Evolutionary conservation across 2,797 vertebrate species (phyloP).

Genomic region (Siniperca undulata): DNA sequence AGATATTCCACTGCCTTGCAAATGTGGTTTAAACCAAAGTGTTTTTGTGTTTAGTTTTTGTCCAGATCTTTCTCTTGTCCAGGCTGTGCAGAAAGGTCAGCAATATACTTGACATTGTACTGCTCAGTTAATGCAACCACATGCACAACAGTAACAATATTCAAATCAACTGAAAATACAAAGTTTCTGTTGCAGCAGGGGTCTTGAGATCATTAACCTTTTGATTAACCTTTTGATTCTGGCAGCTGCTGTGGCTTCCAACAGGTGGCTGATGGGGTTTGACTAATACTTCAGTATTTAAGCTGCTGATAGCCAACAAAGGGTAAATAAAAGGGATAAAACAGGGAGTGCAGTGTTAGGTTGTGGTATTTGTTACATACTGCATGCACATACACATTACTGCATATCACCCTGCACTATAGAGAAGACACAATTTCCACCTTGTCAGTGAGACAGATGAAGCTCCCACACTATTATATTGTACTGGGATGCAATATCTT

Average conservation of each 20-base stretch:
- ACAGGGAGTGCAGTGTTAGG: not conserved
- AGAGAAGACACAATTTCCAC: not conserved
- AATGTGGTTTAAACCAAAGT: not conserved
- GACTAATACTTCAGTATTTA: constrained; percentile 26
- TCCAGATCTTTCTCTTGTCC: not conserved
- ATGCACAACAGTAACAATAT: constrained; percentile 33
- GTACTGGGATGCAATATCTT: not conserved
- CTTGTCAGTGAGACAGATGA: not conserved
- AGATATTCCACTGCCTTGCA: not conserved
- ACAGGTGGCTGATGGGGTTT: constrained; percentile 39
- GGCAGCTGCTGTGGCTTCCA: constrained; percentile 50
- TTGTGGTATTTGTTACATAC: not conserved
- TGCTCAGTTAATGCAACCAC: constrained; percentile 5
- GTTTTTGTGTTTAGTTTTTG: not conserved
- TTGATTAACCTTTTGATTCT: constrained; percentile 70
- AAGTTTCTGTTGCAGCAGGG: constrained; percentile 30
- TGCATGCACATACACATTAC: not conserved
- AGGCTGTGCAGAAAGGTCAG: constrained; percentile 38
- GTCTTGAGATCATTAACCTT: constrained; percentile 71
- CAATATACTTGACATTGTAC: constrained; percentile 9
- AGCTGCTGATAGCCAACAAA: not conserved
- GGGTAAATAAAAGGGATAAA: not conserved
- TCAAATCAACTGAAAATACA: constrained; percentile 42
- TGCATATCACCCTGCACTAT: not conserved
- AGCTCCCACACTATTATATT: not conserved